phyloP scores from a whole-genome alignment of 1,140 invertebrate genomes.

The Calliopsis andreniformis region DNA sequence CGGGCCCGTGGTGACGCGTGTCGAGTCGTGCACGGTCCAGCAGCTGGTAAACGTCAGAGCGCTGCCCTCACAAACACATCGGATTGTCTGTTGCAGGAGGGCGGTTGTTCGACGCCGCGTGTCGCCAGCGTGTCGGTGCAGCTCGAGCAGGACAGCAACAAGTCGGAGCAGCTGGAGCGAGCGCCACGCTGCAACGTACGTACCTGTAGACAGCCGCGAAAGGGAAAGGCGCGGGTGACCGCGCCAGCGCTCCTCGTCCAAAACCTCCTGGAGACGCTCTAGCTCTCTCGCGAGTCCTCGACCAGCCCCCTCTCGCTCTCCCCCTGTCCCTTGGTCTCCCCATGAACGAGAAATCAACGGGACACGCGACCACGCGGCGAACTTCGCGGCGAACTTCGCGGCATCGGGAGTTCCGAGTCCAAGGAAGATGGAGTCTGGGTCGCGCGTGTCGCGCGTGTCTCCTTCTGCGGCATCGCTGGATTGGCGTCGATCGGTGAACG shows the following conservation, averaged over 20 bases:
- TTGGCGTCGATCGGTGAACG: neutral
- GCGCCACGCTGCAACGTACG: conserved; percentile 74
- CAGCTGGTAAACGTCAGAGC: conserved; percentile 20
- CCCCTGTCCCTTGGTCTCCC: conserved; percentile 2
- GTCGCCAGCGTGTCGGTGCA: conserved; percentile 77
- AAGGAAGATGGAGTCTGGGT: neutral
- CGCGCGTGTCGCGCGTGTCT: neutral
- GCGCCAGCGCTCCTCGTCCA: conserved; percentile 76
- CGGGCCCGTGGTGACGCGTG: conserved; percentile 14
- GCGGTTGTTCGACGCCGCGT: conserved; percentile 73
- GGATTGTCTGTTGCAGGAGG: conserved; percentile 73
- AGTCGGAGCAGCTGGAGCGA: conserved; percentile 77
- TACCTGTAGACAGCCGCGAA: conserved; percentile 73
- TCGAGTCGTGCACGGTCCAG: conserved; percentile 3
- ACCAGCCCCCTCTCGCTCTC: conserved; percentile 10
- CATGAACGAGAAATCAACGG: neutral
- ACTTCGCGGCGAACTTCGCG: neutral
- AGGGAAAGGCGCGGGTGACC: conserved; percentile 76
- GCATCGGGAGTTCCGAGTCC: too few relatives aligned
- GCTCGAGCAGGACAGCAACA: conserved; percentile 79
- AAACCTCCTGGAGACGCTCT: conserved; percentile 78
- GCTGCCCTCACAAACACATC: conserved; percentile 37
- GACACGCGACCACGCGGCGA: neutral
- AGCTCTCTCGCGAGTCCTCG: conserved; percentile 53
- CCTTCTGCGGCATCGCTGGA: neutral